These are phyloP conservation scores for Zeuzera pyrina DNA, from an alignment of 2,888 invertebrate species.

Conservation along the genomic window DNA sequence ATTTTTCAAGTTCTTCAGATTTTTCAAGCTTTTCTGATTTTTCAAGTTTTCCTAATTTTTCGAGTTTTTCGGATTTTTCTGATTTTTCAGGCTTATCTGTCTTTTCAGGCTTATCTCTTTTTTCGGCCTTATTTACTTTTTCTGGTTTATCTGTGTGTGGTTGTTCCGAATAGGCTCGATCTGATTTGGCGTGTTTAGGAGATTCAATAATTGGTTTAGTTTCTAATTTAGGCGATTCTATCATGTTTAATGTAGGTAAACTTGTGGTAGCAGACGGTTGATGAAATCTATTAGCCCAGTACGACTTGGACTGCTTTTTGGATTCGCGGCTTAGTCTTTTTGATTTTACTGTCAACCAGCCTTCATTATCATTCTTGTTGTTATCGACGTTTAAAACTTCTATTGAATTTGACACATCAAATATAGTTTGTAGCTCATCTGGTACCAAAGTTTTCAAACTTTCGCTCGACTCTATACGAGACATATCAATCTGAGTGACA, in stretches of 20 bases:
- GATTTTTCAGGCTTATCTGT: neutral
- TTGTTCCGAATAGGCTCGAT: constrained; percentile 56
- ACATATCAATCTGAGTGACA: constrained; percentile 56
- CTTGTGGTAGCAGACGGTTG: constrained; percentile 89
- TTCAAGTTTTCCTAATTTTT: neutral
- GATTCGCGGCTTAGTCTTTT: constrained; percentile 74
- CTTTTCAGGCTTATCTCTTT: neutral
- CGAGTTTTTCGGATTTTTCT: constrained; percentile 24
- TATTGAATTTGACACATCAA: constrained; percentile 49
- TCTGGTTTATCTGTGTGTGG: constrained; percentile 27
- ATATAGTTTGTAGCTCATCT: constrained; percentile 37
- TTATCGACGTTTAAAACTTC: constrained; percentile 64
- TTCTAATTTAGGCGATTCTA: constrained; percentile 64
- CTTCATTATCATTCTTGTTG: constrained; percentile 72
- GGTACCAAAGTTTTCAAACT: constrained; percentile 63
- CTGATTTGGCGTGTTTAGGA: constrained; percentile 26
- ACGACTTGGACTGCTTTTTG: constrained; percentile 75
- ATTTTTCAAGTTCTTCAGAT: no score
- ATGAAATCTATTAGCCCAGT: constrained; percentile 83
- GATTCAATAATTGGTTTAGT: constrained; percentile 30
- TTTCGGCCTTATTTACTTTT: constrained; percentile 6
- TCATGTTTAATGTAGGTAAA: constrained; percentile 79
- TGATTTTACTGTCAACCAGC: constrained; percentile 93
- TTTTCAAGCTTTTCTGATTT: no score
- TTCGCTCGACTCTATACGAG: constrained; percentile 62